phyloP scores from a whole-genome alignment of 2,113 vertebrate genomes.

The Oxyruncus cristatus region DNA sequence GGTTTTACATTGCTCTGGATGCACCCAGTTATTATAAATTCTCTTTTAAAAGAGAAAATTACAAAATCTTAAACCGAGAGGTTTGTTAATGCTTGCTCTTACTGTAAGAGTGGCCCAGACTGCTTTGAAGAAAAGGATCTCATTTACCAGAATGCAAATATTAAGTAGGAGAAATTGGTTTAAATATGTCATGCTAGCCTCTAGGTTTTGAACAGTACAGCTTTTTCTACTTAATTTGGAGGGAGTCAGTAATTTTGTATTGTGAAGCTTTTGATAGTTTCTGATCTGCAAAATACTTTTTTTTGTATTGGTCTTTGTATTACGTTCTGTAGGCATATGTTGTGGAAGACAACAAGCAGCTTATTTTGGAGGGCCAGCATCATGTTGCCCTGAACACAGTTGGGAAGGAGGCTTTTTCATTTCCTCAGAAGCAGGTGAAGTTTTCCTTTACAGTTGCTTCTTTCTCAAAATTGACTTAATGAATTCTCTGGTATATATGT shows the following conservation, averaged over 20 bases:
- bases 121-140: neutral
- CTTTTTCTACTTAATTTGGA: neutral
- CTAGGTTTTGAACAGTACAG: neutral
- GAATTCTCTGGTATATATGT: neutral
- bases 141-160: neutral
- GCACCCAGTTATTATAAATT: neutral
- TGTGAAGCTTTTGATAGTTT: neutral
- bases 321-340: constrained; percentile 85
- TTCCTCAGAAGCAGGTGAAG: constrained; percentile 85
- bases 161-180: neutral
- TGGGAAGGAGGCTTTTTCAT: constrained; percentile 88
- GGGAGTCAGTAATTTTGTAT: neutral
- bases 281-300: neutral
- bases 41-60: neutral
- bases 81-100: neutral
- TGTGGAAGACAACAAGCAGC: constrained; percentile 94
- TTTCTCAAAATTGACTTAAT: neutral
- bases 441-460: neutral
- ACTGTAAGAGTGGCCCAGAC: neutral
- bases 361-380: constrained; percentile 95
- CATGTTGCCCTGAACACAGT: constrained; percentile 87
- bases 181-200: neutral
- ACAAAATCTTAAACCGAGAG: neutral
- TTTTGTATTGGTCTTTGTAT: neutral
- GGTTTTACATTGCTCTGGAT: neutral